These are phyloP conservation scores for Monochamus saltuarius DNA, from an alignment of 1,140 invertebrate species.

Conservation along the genomic window DNA sequence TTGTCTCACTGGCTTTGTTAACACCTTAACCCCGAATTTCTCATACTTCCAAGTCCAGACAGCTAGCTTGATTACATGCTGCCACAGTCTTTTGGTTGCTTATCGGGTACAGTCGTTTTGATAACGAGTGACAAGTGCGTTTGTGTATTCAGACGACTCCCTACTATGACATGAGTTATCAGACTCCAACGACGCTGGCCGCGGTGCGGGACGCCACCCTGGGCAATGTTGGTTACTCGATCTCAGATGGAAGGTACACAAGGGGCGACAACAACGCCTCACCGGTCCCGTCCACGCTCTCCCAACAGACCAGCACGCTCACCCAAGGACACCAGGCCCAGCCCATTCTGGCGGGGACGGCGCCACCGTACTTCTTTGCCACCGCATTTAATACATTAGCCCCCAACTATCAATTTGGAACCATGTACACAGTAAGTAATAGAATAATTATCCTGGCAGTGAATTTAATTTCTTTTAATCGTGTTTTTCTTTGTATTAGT, in stretches of 20 bases:
- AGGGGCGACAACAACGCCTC: constrained; percentile 80
- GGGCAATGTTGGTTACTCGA: constrained; percentile 72
- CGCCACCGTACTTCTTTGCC: constrained; percentile 42
- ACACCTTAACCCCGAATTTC: constrained; percentile 2
- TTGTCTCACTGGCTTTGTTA: too few species aligned
- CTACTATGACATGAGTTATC: constrained; percentile 70
- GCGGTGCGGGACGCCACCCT: constrained; percentile 66
- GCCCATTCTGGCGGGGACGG: constrained; percentile 60
- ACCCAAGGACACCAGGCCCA: constrained; percentile 58
- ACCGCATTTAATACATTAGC: constrained; percentile 46
- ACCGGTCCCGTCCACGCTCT: constrained; percentile 59
- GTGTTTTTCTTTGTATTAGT: too few species aligned
- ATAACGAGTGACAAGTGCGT: constrained; percentile 13
- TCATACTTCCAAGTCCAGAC: constrained; percentile 14
- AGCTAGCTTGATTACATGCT: constrained; percentile 8
- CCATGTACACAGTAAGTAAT: constrained; percentile 37
- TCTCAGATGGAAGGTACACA: constrained; percentile 70
- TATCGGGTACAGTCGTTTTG: constrained; percentile 8
- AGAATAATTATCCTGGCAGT: too few species aligned
- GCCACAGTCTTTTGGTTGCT: background rate
- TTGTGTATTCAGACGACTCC: constrained; percentile 49
- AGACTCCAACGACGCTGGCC: constrained; percentile 62
- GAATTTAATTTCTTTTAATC: too few species aligned
- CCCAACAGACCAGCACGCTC: constrained; percentile 44
- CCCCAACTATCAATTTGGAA: constrained; percentile 70